These are phyloP conservation scores for Netelia virgata DNA, from an alignment of 2,888 invertebrate species.

Conservation along the genomic window DNA sequence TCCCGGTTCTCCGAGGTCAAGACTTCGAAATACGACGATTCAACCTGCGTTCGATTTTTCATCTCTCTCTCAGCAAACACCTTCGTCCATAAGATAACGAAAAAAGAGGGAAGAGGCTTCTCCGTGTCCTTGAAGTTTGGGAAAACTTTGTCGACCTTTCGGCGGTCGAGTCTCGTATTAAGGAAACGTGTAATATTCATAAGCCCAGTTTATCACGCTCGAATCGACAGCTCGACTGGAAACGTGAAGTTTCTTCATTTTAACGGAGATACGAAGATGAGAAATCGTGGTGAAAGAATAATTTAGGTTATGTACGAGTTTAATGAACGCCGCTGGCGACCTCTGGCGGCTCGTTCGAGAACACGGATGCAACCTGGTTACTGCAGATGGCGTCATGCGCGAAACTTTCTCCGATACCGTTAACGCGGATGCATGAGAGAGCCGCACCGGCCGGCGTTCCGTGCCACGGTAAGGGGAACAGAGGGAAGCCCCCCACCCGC, in stretches of 20 bases:
- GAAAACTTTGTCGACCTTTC: too few species aligned
- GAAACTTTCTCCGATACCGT: slow-evolving; percentile 70
- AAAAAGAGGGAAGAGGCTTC: background rate
- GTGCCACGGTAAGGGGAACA: background rate
- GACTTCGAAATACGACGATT: slow-evolving; percentile 58
- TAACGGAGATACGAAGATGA: background rate
- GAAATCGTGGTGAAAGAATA: background rate
- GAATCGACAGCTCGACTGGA: too few species aligned
- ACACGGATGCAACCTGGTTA: slow-evolving; percentile 58
- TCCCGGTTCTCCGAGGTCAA: slow-evolving; percentile 58
- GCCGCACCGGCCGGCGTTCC: slow-evolving; percentile 63
- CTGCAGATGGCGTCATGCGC: slow-evolving; percentile 67
- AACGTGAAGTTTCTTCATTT: background rate
- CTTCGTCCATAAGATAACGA: too few species aligned
- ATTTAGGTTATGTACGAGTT: background rate
- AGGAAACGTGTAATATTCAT: too few species aligned
- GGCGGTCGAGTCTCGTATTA: too few species aligned
- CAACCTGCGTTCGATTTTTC: slow-evolving; percentile 15
- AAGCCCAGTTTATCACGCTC: too few species aligned
- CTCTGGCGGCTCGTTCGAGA: slow-evolving; percentile 43
- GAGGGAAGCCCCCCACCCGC: background rate
- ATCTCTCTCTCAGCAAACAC: slow-evolving; percentile 15
- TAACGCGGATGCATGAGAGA: slow-evolving; percentile 63
- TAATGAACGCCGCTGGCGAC: background rate
- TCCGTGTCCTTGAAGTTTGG: too few species aligned